Percentiles rank a stretch among this genome's conserved stretches.
Evolutionary conservation across 2,888 invertebrate genomes (phyloP).

Genomic region (Tholera decimalis): DNA sequence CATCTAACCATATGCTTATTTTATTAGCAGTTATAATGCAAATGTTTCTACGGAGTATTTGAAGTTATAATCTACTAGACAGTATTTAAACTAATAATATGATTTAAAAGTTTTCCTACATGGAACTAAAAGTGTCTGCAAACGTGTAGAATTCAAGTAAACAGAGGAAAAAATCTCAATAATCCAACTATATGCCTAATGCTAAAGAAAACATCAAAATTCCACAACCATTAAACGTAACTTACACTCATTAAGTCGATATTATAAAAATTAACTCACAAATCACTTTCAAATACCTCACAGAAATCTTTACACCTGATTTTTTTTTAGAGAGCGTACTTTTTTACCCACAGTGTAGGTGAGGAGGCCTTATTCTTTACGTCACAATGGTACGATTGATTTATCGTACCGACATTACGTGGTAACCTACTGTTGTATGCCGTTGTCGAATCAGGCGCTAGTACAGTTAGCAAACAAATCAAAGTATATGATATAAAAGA

Average conservation of each 20-base stretch:
- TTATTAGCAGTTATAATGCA: too few relatives aligned
- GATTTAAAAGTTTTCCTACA: too few relatives aligned
- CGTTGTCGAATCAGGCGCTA: conserved; percentile 68
- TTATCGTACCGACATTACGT: conserved; percentile 83
- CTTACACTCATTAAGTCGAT: conserved; percentile 54
- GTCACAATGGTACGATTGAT: conserved; percentile 85
- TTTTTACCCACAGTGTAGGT: conserved; percentile 67
- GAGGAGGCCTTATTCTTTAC: conserved; percentile 74
- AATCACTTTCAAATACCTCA: conserved; percentile 59
- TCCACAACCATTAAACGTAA: conserved; percentile 33
- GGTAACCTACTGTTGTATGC: conserved; percentile 73
- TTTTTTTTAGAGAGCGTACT: conserved; percentile 49
- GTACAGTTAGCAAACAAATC: conserved; percentile 72
- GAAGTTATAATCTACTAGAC: too few relatives aligned
- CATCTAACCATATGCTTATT: too few relatives aligned
- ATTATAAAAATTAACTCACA: conserved; percentile 59
- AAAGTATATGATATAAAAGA: neutral
- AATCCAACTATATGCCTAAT: neutral
- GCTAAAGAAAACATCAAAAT: neutral
- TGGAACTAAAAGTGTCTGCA: neutral
- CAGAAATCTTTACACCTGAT: conserved; percentile 45
- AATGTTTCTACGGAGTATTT: too few relatives aligned
- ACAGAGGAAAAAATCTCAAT: neutral
- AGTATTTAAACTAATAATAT: too few relatives aligned
- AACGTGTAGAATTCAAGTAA: neutral